phyloP scores from a whole-genome alignment of 2,888 invertebrate genomes.

The Athalia cordata region DNA sequence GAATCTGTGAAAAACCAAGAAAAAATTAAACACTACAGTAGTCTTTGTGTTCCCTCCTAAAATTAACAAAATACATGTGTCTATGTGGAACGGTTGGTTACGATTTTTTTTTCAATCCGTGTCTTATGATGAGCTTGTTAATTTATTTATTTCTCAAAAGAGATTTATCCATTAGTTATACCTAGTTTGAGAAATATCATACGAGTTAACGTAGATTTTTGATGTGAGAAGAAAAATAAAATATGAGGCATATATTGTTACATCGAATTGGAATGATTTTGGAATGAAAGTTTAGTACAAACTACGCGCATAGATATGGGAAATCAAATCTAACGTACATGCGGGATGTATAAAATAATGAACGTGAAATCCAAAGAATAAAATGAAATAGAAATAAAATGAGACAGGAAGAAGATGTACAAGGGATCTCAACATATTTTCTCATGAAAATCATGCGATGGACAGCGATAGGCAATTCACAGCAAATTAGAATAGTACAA shows the following conservation, averaged over 20 bases:
- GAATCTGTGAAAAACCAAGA: conserved; percentile 31
- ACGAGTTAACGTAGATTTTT: neutral
- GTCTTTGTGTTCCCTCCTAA: conserved; percentile 47
- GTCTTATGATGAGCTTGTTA: too few relatives aligned
- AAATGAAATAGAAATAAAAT: neutral
- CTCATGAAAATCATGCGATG: too few relatives aligned
- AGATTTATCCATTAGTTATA: too few relatives aligned
- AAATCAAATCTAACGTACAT: too few relatives aligned
- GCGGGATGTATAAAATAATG: neutral
- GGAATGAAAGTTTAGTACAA: conserved; percentile 11
- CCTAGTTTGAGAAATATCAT: neutral
- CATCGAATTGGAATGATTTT: conserved; percentile 15
- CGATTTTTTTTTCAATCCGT: neutral
- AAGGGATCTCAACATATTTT: too few relatives aligned
- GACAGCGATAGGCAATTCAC: too few relatives aligned
- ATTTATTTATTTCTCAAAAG: too few relatives aligned
- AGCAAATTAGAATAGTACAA: too few relatives aligned
- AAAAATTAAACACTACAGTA: conserved; percentile 37
- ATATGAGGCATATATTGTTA: neutral
- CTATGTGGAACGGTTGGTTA: conserved; percentile 30
- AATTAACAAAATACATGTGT: conserved; percentile 45
- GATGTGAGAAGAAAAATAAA: neutral
- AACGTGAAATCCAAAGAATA: neutral
- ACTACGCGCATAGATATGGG: neutral
- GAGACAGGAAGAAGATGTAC: neutral